phyloP scores from a whole-genome alignment of 2,888 invertebrate species.

The Machimus atricapillus region DNA sequence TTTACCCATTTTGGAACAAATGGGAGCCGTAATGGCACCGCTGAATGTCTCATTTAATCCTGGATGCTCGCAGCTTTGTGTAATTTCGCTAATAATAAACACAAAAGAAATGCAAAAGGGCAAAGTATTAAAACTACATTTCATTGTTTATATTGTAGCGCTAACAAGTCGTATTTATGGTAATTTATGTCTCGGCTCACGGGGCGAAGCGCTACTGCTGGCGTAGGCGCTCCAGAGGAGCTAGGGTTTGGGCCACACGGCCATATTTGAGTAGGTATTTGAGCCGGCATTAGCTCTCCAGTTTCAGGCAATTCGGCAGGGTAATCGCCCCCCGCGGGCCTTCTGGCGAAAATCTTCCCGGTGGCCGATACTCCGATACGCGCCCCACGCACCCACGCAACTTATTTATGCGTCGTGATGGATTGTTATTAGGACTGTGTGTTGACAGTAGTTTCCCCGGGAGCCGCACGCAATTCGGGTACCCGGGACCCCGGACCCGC shows the following conservation, averaged over 20 bases:
- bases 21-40: conserved; percentile 3
- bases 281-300: not conserved
- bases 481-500: not conserved
- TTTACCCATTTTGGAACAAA: conserved; percentile 27
- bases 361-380: conserved; percentile 2
- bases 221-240: not conserved
- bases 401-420: conserved; percentile 43
- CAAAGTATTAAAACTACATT: conserved; percentile 42
- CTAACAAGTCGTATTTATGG: conserved; percentile 47
- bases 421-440: conserved; percentile 46
- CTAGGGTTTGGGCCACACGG: not conserved
- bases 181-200: conserved; percentile 44
- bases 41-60: conserved; percentile 30
- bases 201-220: conserved; percentile 6
- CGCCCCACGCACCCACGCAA: conserved; percentile 8
- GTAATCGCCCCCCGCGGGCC: not conserved
- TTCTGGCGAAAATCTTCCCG: not conserved
- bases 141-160: conserved; percentile 45
- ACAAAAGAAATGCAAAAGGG: conserved; percentile 33
- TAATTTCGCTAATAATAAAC: conserved; percentile 33
- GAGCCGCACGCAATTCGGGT: conserved; percentile 42
- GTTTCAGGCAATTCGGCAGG: not conserved
- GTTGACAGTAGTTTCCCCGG: conserved; percentile 44
- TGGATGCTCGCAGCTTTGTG: conserved; percentile 23
- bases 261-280: not conserved